These are phyloP conservation scores for Helicoverpa armigera DNA, from an alignment of 1,140 invertebrate species.

Conservation along the genomic window DNA sequence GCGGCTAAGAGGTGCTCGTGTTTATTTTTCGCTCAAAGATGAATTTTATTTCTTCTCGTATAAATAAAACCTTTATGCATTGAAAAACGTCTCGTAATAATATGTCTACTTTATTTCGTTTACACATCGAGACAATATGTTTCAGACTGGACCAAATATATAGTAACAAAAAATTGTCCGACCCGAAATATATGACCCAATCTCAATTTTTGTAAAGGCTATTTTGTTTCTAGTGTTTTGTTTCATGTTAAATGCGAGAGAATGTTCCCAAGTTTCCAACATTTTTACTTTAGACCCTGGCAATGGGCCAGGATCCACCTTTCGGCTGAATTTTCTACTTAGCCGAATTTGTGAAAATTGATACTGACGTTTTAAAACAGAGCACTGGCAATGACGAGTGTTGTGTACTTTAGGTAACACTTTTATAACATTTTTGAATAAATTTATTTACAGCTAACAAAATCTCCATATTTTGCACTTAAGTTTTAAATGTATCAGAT, in stretches of 20 bases:
- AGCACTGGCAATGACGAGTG: not conserved
- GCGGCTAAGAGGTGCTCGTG: not conserved
- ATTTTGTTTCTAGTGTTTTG: constrained; percentile 40
- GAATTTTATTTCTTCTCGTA: not conserved
- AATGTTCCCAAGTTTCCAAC: constrained; percentile 39
- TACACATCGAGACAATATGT: not conserved
- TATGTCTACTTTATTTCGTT: constrained; percentile 20
- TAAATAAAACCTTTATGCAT: constrained; percentile 22
- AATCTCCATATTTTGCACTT: not conserved
- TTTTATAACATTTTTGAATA: no score
- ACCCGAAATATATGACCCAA: constrained; percentile 37
- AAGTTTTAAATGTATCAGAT: not conserved
- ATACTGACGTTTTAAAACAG: constrained; percentile 27
- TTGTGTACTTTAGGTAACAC: no score
- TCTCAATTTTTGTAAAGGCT: constrained; percentile 35
- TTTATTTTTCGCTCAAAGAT: not conserved
- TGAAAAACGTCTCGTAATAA: constrained; percentile 18
- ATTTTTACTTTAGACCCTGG: constrained; percentile 44
- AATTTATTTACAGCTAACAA: no score
- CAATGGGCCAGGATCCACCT: constrained; percentile 34
- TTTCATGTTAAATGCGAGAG: constrained; percentile 46
- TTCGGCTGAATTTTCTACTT: constrained; percentile 34
- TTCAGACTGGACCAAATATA: constrained; percentile 35
- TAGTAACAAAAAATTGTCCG: constrained; percentile 28
- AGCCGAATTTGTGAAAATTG: constrained; percentile 40